These are phyloP conservation scores for Mobula hypostoma DNA, from an alignment of 2,113 vertebrate species.

Conservation along the genomic window DNA sequence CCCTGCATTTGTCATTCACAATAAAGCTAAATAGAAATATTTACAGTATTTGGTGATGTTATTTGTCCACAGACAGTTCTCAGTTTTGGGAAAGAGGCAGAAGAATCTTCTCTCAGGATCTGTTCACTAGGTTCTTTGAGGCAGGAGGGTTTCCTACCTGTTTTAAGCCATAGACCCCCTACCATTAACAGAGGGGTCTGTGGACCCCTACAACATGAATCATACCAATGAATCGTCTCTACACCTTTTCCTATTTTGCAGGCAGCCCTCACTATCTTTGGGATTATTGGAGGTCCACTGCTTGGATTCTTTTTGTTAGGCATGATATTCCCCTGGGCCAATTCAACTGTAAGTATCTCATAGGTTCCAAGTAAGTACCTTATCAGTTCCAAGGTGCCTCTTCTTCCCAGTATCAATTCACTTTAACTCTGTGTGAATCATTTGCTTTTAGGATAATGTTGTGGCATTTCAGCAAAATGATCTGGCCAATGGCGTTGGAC, in stretches of 20 bases:
- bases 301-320: slow-evolving; percentile 81
- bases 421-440: no score
- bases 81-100: not conserved
- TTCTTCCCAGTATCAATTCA: no score
- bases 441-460: no score
- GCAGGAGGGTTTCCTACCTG: no score
- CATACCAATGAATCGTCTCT: not conserved
- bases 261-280: slow-evolving; percentile 89
- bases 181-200: no score
- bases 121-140: not conserved
- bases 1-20: not conserved
- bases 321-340: slow-evolving; percentile 78
- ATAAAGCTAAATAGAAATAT: not conserved
- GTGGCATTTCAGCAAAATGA: no score
- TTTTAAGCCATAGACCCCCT: no score
- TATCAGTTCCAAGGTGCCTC: no score
- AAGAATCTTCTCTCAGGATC: not conserved
- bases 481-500: no score
- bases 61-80: not conserved
- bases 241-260: slow-evolving; percentile 48
- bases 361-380: no score
- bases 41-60: no score
- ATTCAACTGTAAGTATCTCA: slow-evolving; percentile 71
- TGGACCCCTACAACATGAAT: no score
- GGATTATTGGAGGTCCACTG: slow-evolving; percentile 87